Evolutionary conservation across 2,113 vertebrate genomes (phyloP).

Genomic region (Epinephelus cyanopodus): DNA sequence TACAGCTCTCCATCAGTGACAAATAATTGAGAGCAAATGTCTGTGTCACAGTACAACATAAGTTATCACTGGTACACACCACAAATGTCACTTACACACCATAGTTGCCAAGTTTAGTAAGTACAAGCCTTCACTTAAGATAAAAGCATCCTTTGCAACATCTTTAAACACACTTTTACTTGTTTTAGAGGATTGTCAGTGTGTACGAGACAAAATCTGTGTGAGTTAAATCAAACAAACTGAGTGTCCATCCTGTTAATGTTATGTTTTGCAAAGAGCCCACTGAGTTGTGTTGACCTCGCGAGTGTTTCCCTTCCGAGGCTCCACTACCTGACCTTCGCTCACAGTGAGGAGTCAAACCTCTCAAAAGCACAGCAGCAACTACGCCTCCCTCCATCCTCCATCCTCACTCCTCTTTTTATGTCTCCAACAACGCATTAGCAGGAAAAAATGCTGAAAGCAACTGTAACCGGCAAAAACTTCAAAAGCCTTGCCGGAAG

Average conservation of each 20-base stretch:
- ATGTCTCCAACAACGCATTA: slow-evolving; percentile 69
- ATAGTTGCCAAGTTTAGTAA: background rate
- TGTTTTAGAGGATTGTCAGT: background rate
- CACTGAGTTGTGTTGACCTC: slow-evolving; percentile 16
- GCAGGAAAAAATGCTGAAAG: slow-evolving; percentile 73
- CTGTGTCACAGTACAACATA: too few species aligned
- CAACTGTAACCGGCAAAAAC: slow-evolving; percentile 75
- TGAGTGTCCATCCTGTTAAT: slow-evolving; percentile 36
- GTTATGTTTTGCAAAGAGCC: slow-evolving; percentile 6
- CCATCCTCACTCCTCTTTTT: slow-evolving; percentile 53
- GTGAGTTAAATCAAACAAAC: slow-evolving; percentile 7
- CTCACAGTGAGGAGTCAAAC: slow-evolving; percentile 13
- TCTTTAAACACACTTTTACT: background rate
- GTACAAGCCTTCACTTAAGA: background rate
- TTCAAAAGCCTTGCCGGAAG: slow-evolving; percentile 82
- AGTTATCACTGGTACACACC: too few species aligned
- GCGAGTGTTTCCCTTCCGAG: slow-evolving; percentile 20
- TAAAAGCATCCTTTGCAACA: background rate
- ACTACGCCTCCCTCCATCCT: slow-evolving; percentile 38
- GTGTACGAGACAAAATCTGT: slow-evolving; percentile 7
- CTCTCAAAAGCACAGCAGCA: slow-evolving; percentile 45
- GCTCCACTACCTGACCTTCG: slow-evolving; percentile 51
- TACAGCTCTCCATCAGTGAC: background rate
- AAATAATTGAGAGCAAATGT: background rate
- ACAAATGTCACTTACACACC: background rate